These are phyloP conservation scores for Schrankia costaestrigalis DNA, from an alignment of 2,888 invertebrate species.

Conservation along the genomic window DNA sequence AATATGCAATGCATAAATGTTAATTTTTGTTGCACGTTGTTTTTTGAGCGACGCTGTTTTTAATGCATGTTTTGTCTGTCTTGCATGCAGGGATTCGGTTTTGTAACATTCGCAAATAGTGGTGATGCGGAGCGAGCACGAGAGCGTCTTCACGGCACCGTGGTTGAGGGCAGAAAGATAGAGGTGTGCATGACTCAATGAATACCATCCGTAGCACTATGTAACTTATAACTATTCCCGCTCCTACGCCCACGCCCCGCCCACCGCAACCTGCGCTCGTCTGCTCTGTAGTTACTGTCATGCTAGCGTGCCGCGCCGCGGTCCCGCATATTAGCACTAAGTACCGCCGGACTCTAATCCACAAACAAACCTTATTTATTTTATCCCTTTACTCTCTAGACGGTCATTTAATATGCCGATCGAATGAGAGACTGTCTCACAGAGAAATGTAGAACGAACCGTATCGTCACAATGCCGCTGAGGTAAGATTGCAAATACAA, in stretches of 20 bases:
- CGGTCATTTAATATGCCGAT: constrained; percentile 84
- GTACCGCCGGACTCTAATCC: constrained; percentile 71
- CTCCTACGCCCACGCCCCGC: constrained; percentile 75
- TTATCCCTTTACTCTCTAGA: constrained; percentile 84
- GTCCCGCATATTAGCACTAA: constrained; percentile 66
- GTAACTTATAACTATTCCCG: constrained; percentile 84
- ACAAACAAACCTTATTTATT: constrained; percentile 81
- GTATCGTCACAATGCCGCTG: constrained; percentile 74
- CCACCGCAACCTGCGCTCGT: constrained; percentile 78
- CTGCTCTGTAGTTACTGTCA: constrained; percentile 80
- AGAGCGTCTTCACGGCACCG: constrained; percentile 99
- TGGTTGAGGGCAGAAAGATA: constrained; percentile 99
- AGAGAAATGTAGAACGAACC: constrained; percentile 80
- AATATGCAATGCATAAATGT: constrained; percentile 83
- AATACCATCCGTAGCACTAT: constrained; percentile 82
- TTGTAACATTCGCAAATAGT: constrained; percentile 99
- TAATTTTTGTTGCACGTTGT: constrained; percentile 88
- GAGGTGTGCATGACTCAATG: constrained; percentile 98
- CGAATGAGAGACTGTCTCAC: constrained; percentile 79
- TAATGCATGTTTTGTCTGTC: constrained; percentile 97
- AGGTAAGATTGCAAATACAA: constrained; percentile 75
- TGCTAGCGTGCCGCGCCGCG: constrained; percentile 63
- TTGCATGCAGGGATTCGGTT: constrained; percentile 99
- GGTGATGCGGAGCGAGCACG: constrained; percentile 99
- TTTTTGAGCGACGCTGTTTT: constrained; percentile 90